Base-by-base conservation (phyloP, 1,140 invertebrate species). In the Leptinotarsa defecta region DNA sequence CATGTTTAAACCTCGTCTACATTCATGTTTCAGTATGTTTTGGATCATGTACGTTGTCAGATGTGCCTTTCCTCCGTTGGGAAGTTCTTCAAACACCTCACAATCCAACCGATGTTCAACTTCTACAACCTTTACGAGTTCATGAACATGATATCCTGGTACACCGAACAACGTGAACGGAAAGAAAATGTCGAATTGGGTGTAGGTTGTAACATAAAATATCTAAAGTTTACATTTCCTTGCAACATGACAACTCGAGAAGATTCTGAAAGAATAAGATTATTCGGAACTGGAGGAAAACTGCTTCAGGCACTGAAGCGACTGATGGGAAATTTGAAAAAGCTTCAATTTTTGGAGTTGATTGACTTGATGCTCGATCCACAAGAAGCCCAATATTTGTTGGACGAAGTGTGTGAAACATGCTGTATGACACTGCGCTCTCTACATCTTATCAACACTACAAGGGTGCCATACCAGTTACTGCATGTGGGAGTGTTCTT, bases 111-210 rank as follows among this genome's bases (percentile, higher is more conserved):
- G 0, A 93, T 93, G 87, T 86, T 89, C 27, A 95, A 94, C 84
- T 94, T 95, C 77, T 93, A 93, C 81, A 95, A 95, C 83, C 86
- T 95, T 3, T 95, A 92, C 80, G 93, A 95, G 84, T 95, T 95
- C 80, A 94, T 95, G 91, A 93, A 92, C 49, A 91, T 94, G 87
- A 83, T 93, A 62, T 92, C 91, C 3, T 95, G 91, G 88, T 94
- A 91, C 77, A 89, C 89, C 2, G 92, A 93, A 80, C 83, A 86
- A 76, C 75, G 78, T 5, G 68, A 76, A 11, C 75, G 77, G 57
- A 79, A 77, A 13, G 83, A 86, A 48, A 81, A 86, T 15, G 74
- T 81, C 3, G 77, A 80, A 15, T 65, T 80, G 15, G 88, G 88
- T 43, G 85, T 92, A 74, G 90, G 90, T 6, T 85, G 81, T 0